Percentiles rank a stretch among this genome's conserved stretches.
These are phyloP conservation scores for Nothocercus julius DNA, from an alignment of 2,113 vertebrate genomes.

Conservation along the genomic window DNA sequence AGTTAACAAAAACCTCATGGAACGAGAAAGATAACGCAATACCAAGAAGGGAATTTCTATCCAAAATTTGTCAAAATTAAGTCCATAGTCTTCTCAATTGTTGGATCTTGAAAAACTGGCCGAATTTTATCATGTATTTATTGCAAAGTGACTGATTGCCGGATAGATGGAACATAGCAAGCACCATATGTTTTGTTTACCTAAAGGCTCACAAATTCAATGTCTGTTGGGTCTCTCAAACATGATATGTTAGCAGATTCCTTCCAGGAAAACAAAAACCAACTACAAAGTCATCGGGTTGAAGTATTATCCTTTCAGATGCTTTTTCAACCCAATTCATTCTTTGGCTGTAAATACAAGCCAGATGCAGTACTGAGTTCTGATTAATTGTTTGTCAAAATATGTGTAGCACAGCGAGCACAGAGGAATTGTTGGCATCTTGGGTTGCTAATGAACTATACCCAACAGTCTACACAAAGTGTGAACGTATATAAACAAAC, in stretches of 20 bases:
- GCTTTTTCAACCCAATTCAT: constrained; percentile 10
- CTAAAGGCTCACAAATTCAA: constrained; percentile 42
- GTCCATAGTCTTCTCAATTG: constrained; percentile 29
- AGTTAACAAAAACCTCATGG: neutral
- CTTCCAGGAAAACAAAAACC: constrained; percentile 63
- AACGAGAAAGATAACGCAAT: neutral
- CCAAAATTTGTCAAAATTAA: constrained; percentile 44
- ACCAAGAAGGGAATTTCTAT: neutral
- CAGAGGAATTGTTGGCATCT: neutral
- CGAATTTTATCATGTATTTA: constrained; percentile 27
- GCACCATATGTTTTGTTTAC: constrained; percentile 58
- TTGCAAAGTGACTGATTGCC: constrained; percentile 58
- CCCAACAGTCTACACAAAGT: neutral
- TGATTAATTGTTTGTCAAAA: constrained; percentile 52
- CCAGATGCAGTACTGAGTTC: constrained; percentile 30
- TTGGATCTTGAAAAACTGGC: neutral
- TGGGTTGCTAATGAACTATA: neutral
- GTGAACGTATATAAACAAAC: neutral
- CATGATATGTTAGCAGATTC: constrained; percentile 46
- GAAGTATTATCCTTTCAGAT: constrained; percentile 55
- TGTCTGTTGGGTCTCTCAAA: constrained; percentile 40
- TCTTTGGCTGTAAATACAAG: constrained; percentile 31
- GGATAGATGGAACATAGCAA: constrained; percentile 24
- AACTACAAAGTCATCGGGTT: constrained; percentile 45
- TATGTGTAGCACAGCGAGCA: neutral